These are phyloP conservation scores for Zoroaster sp. DNA, from an alignment of 53 echinoderm and acorn worm genomes.

Conservation along the genomic window DNA sequence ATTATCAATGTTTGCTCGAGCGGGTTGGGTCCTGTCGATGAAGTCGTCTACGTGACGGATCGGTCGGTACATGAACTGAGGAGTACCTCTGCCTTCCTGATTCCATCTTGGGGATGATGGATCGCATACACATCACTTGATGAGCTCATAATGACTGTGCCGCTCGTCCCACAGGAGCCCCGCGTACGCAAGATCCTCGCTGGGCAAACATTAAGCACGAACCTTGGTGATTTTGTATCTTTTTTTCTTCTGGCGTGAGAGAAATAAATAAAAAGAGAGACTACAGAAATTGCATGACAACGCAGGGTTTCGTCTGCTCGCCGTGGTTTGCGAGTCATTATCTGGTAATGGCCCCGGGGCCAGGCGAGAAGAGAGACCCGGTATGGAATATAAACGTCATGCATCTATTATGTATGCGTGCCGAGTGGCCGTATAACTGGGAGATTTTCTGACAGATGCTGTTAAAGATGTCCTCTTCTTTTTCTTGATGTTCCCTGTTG, in stretches of 20 bases:
- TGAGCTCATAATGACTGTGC: slow-evolving; percentile 28
- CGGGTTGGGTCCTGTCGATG: background rate
- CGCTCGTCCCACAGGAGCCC: background rate
- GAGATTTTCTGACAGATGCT: slow-evolving; percentile 29
- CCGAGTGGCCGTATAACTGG: slow-evolving; percentile 17
- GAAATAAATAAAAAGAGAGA: background rate
- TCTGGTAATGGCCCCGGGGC: slow-evolving; percentile 47
- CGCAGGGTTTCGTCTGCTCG: background rate
- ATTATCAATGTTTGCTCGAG: background rate
- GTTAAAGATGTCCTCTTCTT: background rate
- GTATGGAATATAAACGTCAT: background rate
- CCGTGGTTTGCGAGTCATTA: slow-evolving; percentile 22
- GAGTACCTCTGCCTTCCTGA: background rate
- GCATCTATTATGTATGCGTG: slow-evolving; percentile 34
- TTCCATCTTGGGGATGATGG: slow-evolving; percentile 43
- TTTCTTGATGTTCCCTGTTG: background rate
- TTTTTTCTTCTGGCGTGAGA: background rate
- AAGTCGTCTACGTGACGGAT: slow-evolving; percentile 21
- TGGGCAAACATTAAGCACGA: background rate
- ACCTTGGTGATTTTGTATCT: background rate
- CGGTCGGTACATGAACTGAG: background rate
- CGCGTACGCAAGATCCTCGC: background rate
- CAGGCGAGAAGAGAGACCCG: background rate
- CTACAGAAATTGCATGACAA: background rate
- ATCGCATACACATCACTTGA: slow-evolving; percentile 21